phyloP scores from a whole-genome alignment of 2,113 vertebrate genomes.

The Tursiops truncatus region DNA sequence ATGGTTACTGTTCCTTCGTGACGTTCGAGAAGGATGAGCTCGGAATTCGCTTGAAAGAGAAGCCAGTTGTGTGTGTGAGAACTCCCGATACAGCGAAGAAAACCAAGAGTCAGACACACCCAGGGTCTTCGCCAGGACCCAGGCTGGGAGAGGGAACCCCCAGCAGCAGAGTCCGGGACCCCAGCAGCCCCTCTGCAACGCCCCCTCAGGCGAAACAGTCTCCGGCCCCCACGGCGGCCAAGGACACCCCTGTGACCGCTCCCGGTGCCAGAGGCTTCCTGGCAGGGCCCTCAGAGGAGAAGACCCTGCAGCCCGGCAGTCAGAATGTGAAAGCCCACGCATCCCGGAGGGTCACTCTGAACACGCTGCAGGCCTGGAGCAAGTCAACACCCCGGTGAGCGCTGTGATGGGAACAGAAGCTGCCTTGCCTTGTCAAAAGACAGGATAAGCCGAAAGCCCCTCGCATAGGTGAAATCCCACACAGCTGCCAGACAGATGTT shows the following conservation, averaged over 20 bases:
- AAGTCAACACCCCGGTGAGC: slow-evolving; percentile 91
- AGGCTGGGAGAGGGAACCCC: slow-evolving; percentile 74
- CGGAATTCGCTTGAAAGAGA: slow-evolving; percentile 92
- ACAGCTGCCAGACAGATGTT: background rate
- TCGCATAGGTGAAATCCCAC: background rate
- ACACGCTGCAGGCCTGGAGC: slow-evolving; percentile 94
- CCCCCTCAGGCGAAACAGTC: slow-evolving; percentile 56
- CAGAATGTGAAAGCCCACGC: slow-evolving; percentile 82
- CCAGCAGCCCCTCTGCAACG: slow-evolving; percentile 69
- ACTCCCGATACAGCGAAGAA: slow-evolving; percentile 87
- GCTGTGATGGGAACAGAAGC: accelerated
- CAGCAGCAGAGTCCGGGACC: slow-evolving; percentile 63
- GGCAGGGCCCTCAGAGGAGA: slow-evolving; percentile 83
- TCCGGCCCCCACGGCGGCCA: background rate
- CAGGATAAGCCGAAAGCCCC: background rate
- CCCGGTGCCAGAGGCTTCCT: slow-evolving; percentile 45
- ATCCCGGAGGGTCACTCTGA: slow-evolving; percentile 92
- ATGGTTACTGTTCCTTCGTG: slow-evolving; percentile 98
- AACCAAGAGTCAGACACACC: slow-evolving; percentile 84
- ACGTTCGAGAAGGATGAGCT: slow-evolving; percentile 93
- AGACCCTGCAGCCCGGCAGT: slow-evolving; percentile 65
- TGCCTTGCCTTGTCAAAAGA: background rate
- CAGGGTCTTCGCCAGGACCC: slow-evolving; percentile 73
- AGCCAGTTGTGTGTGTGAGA: slow-evolving; percentile 86
- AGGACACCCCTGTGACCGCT: slow-evolving; percentile 72